Evolutionary conservation across 2,888 invertebrate genomes (phyloP), one percentile per base, ranked within the genome.

Genomic region (Thereva nobilitata): DNA sequence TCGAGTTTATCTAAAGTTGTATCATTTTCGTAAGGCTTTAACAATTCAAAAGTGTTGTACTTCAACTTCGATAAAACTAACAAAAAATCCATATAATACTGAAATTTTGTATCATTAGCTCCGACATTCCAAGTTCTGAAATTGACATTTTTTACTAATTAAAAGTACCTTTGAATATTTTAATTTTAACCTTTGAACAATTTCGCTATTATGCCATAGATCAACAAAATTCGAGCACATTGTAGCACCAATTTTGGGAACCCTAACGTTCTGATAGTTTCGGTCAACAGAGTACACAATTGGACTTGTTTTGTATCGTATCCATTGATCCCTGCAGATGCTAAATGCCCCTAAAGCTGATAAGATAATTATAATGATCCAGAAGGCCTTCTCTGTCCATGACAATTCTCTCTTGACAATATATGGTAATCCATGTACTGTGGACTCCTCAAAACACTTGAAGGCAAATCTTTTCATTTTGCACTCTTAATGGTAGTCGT

Each of bases 211-310:
- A 2, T 72, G 66, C 1, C 76, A 70, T 12, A 80, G 72, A 37
- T 81, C 70, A 71, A 79, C 78, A 12, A 74, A 75, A 4, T 74
- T 66, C 0, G 84, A 82, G 69, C 86, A 86, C 61, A 86, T 74
- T 0, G 85, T 83, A 1, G 83, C 73, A 0, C 82, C 77, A 1
- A 84, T 81, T 70, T 83, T 82, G 0, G 82, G 78, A 6, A 85
- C 83, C 49, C 80, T 80, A 74, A 81, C 82, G 12, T 82, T 78
- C 52, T 80, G 82, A 67, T 81, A 76, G 63, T 84, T 56, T 42
- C 42, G 41, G 23, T 56, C 42, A 41, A 56, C 44, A 4, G 40
- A 34, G 7, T 40, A 56, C 4, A 42, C 56, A 34, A 56, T 41
- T 44, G 56, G 44, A 42, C 23, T 56, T 5, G 8, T 56, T 42